phyloP scores from a whole-genome alignment of 2,888 invertebrate genomes.

The Hermodice carunculata region DNA sequence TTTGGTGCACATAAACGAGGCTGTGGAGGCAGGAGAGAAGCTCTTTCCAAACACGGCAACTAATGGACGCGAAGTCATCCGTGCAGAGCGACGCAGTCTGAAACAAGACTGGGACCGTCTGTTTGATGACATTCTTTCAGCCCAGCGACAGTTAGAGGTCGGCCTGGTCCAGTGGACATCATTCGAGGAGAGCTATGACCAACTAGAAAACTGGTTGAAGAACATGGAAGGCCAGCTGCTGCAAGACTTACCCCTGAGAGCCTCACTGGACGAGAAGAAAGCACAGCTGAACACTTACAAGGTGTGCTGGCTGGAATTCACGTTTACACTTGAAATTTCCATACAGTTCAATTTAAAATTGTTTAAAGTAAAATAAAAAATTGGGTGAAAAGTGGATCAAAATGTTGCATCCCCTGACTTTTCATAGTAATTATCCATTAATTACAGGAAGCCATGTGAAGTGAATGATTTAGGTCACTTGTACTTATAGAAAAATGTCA shows the following conservation, averaged over 20 bases:
- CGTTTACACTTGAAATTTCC: no score
- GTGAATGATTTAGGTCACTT: no score
- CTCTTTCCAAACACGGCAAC: conserved; percentile 94
- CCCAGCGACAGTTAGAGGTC: conserved; percentile 87
- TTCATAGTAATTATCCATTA: no score
- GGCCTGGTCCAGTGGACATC: conserved; percentile 59
- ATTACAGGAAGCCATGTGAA: no score
- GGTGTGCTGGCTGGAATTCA: no score
- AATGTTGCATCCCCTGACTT: no score
- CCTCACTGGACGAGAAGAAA: conserved; percentile 92
- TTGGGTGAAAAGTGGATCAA: no score
- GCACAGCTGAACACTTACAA: conserved; percentile 74
- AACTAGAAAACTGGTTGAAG: conserved; percentile 83
- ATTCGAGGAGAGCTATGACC: conserved; percentile 88
- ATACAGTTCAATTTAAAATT: no score
- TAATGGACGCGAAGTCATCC: conserved; percentile 87
- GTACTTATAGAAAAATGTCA: no score
- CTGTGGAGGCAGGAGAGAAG: conserved; percentile 86
- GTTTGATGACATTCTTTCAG: conserved; percentile 84
- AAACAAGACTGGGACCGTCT: conserved; percentile 91
- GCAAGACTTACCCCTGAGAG: conserved; percentile 83
- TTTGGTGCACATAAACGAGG: conserved; percentile 81
- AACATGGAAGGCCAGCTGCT: conserved; percentile 82
- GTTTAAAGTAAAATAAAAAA: no score
- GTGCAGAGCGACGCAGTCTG: conserved; percentile 85